Percentiles rank a stretch among this genome's conserved stretches.
Evolutionary conservation across 2,113 vertebrate species (phyloP).

Genomic region (Potamarius usumacintae): DNA sequence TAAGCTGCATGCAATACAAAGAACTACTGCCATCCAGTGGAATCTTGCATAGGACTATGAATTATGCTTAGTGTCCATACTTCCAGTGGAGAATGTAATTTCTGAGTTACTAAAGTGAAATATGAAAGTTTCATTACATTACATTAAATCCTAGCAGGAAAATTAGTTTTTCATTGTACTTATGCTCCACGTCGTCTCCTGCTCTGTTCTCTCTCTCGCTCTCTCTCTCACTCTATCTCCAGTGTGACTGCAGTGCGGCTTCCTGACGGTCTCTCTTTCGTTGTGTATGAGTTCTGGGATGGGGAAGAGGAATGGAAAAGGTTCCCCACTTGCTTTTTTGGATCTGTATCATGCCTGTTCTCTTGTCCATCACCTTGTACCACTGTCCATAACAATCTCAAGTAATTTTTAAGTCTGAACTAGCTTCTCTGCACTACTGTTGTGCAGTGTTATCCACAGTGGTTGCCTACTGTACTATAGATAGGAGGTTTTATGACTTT

Average conservation of each 20-base stretch:
- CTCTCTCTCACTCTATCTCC: neutral
- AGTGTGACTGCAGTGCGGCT: constrained; percentile 86
- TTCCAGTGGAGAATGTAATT: neutral
- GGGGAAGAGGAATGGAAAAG: constrained; percentile 91
- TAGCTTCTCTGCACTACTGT: neutral
- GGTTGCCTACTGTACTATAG: constrained; percentile 4
- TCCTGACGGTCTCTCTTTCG: constrained; percentile 84
- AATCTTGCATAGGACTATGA: neutral
- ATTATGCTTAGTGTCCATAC: neutral
- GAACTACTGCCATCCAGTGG: constrained; percentile 55
- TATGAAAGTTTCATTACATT: neutral
- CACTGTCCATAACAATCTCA: neutral
- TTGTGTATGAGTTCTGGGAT: constrained; percentile 94
- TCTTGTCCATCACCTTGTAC: neutral
- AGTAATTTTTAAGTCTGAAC: neutral
- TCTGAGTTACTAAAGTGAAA: neutral
- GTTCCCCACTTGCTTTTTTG: constrained; percentile 61
- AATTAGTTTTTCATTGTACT: neutral
- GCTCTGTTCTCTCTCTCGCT: neutral
- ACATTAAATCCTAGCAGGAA: neutral
- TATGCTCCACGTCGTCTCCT: too few relatives aligned
- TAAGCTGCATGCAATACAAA: constrained; percentile 36
- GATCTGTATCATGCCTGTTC: neutral
- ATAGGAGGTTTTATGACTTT: constrained; percentile 35
- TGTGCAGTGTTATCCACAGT: neutral